Conservation (phyloP, 2,113 vertebrate genomes). For the Plecotus auritus region DNA sequence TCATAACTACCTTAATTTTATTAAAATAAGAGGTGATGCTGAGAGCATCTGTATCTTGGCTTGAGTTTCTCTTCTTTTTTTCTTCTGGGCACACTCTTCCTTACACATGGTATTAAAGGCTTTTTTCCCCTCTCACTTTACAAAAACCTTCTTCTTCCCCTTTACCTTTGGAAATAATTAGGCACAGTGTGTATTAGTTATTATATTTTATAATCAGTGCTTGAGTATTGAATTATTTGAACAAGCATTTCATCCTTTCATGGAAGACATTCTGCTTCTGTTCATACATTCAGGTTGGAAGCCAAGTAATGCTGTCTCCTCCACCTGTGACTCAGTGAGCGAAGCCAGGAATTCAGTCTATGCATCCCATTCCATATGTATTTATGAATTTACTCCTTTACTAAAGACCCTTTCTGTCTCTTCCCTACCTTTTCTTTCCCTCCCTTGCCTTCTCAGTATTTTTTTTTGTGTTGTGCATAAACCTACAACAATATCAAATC, state of each 20-base stretch:
- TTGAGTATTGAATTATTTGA: background rate
- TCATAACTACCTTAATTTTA: slow-evolving; percentile 26
- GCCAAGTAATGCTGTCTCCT: background rate
- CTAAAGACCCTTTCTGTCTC: background rate
- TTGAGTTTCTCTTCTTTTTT: background rate
- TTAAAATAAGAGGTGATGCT: background rate
- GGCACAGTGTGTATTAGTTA: background rate
- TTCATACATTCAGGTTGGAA: background rate
- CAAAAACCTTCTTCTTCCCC: background rate
- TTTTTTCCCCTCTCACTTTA: background rate
- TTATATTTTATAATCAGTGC: background rate
- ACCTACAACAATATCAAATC: background rate
- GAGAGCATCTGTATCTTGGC: background rate
- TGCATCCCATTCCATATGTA: background rate
- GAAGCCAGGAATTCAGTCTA: background rate
- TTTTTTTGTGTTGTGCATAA: background rate
- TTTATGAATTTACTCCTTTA: background rate
- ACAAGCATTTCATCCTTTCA: background rate
- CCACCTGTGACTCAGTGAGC: background rate
- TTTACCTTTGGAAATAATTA: background rate
- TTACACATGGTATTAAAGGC: background rate
- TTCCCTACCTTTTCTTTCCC: fast-evolving
- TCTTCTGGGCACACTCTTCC: background rate
- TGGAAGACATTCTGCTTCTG: background rate
- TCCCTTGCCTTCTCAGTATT: background rate